Conservation (phyloP, 1,140 invertebrate genomes). For the Drosophila pseudoananassae region DNA sequence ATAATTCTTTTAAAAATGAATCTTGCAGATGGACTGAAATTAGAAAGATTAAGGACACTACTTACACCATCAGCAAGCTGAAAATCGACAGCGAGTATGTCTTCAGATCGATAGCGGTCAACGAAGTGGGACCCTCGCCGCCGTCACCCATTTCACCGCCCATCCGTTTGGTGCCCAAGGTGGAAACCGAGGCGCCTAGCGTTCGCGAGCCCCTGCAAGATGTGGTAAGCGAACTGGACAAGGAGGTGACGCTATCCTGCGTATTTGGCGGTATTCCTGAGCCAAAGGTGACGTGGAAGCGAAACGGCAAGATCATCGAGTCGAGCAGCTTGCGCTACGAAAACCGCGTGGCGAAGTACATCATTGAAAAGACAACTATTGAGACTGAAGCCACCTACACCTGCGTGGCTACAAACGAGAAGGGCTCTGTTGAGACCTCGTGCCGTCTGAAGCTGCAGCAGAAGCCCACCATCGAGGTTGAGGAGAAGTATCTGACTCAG, state of each 20-base stretch:
- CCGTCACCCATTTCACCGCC: constrained; percentile 86
- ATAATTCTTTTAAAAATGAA: neutral
- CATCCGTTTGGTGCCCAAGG: constrained; percentile 85
- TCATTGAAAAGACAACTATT: constrained; percentile 88
- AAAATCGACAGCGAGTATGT: constrained; percentile 89
- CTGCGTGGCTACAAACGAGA: constrained; percentile 89
- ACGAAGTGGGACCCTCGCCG: constrained; percentile 89
- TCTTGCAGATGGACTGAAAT: constrained; percentile 88
- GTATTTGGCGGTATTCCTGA: constrained; percentile 92
- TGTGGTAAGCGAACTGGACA: constrained; percentile 85
- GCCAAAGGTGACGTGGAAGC: constrained; percentile 93
- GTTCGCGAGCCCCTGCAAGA: constrained; percentile 88
- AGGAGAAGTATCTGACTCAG: constrained; percentile 87
- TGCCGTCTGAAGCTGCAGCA: constrained; percentile 88
- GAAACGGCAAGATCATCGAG: constrained; percentile 86
- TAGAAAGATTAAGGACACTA: constrained; percentile 88
- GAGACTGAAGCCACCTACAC: constrained; percentile 89
- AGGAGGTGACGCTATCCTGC: constrained; percentile 89
- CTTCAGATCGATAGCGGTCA: constrained; percentile 91
- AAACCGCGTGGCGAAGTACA: constrained; percentile 90
- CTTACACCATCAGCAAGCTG: constrained; percentile 88
- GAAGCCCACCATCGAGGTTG: constrained; percentile 87
- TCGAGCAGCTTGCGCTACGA: constrained; percentile 87
- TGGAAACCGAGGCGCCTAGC: constrained; percentile 85
- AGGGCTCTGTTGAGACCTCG: constrained; percentile 89